Evolutionary conservation across 1,140 invertebrate genomes (phyloP).

Genomic region (Thaumatotibia leucotreta): DNA sequence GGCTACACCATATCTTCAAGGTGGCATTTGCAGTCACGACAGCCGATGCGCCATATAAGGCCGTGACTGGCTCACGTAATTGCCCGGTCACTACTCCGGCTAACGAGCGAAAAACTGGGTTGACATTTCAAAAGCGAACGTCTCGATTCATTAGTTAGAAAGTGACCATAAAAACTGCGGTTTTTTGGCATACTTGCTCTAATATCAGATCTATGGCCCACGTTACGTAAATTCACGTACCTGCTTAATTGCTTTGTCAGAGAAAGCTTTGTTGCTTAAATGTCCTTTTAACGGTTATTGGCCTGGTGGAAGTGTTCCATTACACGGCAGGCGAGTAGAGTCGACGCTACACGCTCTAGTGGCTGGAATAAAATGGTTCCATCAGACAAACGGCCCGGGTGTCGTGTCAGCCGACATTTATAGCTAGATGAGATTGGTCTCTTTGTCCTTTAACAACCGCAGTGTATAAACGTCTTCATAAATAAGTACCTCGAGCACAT

Average conservation of each 20-base stretch:
- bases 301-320: conserved; percentile 68
- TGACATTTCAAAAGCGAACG: conserved; percentile 29
- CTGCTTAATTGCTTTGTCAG: conserved; percentile 49
- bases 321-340: conserved; percentile 54
- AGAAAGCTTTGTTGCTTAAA: conserved; percentile 61
- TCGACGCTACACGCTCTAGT: conserved; percentile 50
- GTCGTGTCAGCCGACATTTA: neutral
- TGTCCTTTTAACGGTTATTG: conserved; percentile 65
- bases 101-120: conserved; percentile 23
- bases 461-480: neutral
- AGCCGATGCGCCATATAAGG: conserved; percentile 26
- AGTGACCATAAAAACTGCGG: conserved; percentile 27
- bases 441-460: conserved; percentile 2
- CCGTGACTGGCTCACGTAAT: conserved; percentile 22
- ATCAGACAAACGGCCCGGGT: conserved; percentile 38
- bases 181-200: conserved; percentile 5
- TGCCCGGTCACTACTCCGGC: conserved; percentile 10
- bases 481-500: neutral
- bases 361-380: conserved; percentile 56
- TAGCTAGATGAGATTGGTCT: neutral
- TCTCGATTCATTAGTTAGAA: conserved; percentile 27
- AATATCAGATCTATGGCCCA: conserved; percentile 18
- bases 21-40: conserved; percentile 45
- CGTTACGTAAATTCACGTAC: conserved; percentile 35
- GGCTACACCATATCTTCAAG: conserved; percentile 44